These are phyloP conservation scores for Rousettus madagascariensis DNA, from an alignment of 2,797 vertebrate species.

Conservation along the genomic window DNA sequence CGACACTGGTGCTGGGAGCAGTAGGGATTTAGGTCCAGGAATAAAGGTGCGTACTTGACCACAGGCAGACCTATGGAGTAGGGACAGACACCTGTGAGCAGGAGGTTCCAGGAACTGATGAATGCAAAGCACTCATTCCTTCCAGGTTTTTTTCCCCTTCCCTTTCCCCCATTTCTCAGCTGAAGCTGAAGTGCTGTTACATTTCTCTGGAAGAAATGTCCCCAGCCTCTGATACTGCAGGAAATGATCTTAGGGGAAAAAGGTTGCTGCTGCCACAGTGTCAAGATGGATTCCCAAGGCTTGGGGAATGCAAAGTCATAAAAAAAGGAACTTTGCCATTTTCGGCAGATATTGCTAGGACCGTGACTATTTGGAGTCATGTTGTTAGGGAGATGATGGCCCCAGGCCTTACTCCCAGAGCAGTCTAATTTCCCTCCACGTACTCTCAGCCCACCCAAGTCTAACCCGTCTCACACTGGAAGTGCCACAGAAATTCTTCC, in stretches of 20 bases:
- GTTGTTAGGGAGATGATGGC: background rate
- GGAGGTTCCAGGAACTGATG: background rate
- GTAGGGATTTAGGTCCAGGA: background rate
- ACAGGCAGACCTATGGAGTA: background rate
- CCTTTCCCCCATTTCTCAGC: background rate
- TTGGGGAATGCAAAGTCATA: background rate
- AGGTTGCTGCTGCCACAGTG: background rate
- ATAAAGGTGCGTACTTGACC: background rate
- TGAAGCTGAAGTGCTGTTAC: background rate
- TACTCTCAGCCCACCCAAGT: too few relatives aligned
- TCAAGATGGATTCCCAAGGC: background rate
- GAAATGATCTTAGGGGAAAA: background rate
- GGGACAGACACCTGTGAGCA: too few relatives aligned
- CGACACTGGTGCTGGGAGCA: background rate
- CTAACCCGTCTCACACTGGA: background rate
- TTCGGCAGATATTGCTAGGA: background rate
- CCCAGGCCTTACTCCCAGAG: too few relatives aligned
- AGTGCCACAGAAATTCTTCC: background rate
- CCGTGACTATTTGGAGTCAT: background rate
- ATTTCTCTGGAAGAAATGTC: background rate
- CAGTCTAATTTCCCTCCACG: background rate
- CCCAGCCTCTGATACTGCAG: background rate
- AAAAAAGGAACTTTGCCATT: background rate
- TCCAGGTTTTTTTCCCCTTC: background rate
- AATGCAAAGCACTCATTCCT: background rate